Conservation (phyloP, 2,888 invertebrate genomes). For the Agonopterix subpropinquella region DNA sequence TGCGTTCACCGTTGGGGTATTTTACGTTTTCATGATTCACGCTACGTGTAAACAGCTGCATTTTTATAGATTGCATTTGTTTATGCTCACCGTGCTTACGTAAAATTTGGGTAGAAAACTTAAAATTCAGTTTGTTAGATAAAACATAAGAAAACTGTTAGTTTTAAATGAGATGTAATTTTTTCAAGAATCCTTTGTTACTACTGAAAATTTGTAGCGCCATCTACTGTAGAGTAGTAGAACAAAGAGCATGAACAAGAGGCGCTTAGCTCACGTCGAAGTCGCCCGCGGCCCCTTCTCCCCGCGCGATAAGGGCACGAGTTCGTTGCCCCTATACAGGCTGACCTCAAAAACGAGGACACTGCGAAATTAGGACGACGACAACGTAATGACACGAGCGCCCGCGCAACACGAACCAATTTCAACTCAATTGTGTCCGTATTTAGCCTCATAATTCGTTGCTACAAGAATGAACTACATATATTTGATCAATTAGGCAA, state of each 20-base stretch:
- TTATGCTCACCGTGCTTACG: no score
- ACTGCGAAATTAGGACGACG: conserved; percentile 78
- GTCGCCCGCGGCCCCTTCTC: conserved; percentile 36
- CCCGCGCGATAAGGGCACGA: conserved; percentile 72
- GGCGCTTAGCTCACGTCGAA: conserved; percentile 24
- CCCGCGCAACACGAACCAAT: conserved; percentile 40
- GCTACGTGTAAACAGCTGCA: no score
- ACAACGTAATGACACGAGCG: conserved; percentile 70
- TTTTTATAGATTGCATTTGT: no score
- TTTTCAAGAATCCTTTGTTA: no score
- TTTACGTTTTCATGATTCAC: no score
- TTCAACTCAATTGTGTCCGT: conserved; percentile 29
- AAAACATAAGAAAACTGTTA: no score
- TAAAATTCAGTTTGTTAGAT: no score
- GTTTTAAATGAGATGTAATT: no score
- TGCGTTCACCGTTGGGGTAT: no score
- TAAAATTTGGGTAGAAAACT: no score
- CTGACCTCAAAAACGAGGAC: conserved; percentile 85
- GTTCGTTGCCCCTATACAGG: conserved; percentile 76
- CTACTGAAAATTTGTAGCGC: conserved; percentile 25
- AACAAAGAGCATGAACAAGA: conserved; percentile 11
- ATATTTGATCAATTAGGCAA: conserved; percentile 75
- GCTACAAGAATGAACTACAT: conserved; percentile 52
- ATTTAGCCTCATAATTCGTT: conserved; percentile 33
- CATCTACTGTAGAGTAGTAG: conserved; percentile 58